Conservation (phyloP, 2,888 invertebrate genomes). For the Harmothoe impar region DNA sequence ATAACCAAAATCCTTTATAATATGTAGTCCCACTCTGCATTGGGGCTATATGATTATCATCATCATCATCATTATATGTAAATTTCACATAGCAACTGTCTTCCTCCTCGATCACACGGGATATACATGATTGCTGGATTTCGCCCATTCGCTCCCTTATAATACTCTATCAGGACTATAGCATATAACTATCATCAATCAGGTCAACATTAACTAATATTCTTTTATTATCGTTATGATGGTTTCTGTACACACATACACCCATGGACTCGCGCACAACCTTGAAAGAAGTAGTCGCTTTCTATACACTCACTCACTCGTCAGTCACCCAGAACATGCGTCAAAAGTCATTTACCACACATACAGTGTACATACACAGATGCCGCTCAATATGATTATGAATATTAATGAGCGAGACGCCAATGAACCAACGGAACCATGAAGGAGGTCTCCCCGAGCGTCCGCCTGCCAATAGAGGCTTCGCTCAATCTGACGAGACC, state of each 20-base stretch:
- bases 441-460: too few relatives aligned
- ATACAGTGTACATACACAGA: not conserved
- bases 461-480: too few relatives aligned
- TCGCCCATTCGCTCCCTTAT: not conserved
- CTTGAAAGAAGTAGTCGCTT: not conserved
- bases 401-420: not conserved
- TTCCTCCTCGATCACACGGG: slow-evolving; percentile 31
- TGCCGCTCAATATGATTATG: slow-evolving; percentile 25
- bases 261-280: not conserved
- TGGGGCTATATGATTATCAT: not conserved
- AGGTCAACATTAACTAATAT: slow-evolving; percentile 40
- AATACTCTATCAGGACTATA: slow-evolving; percentile 50
- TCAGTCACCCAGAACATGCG: not conserved
- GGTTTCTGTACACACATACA: slow-evolving; percentile 11
- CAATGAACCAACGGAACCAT: slow-evolving; percentile 29
- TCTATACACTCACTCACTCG: too few relatives aligned
- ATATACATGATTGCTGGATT: slow-evolving; percentile 39
- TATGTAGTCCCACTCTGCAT: not conserved
- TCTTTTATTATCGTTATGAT: slow-evolving; percentile 20
- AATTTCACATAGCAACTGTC: slow-evolving; percentile 36
- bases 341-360: too few relatives aligned
- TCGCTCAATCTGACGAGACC: too few relatives aligned
- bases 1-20: not conserved
- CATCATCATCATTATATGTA: not conserved
- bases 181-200: slow-evolving; percentile 52